Conservation (phyloP, 1,140 invertebrate species). For the Luehdorfia chinensis region DNA sequence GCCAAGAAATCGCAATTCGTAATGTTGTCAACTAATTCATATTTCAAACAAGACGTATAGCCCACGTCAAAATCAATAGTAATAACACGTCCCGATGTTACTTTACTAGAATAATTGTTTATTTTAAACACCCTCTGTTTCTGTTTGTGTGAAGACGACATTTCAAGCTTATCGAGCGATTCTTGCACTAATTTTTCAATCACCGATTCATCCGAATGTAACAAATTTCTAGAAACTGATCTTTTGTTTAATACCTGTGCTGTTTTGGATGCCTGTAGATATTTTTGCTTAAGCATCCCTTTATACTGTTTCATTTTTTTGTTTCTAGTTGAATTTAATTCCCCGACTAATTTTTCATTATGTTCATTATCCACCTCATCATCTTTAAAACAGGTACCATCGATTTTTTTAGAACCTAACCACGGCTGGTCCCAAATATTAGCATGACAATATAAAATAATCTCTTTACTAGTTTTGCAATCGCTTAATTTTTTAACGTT, state of each 20-base stretch:
- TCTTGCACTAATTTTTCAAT: slow-evolving; percentile 45
- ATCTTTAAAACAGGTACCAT: slow-evolving; percentile 30
- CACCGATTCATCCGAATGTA: slow-evolving; percentile 28
- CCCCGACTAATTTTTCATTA: slow-evolving; percentile 20
- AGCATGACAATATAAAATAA: slow-evolving; percentile 35
- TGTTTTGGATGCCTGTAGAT: too few relatives aligned
- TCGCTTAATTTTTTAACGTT: slow-evolving; percentile 15
- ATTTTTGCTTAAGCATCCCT: too few relatives aligned
- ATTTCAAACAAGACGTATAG: slow-evolving; percentile 63
- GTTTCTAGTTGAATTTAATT: too few relatives aligned
- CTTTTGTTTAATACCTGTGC: too few relatives aligned
- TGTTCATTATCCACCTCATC: slow-evolving; percentile 18
- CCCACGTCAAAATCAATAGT: slow-evolving; percentile 64
- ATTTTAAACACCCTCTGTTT: slow-evolving; percentile 52
- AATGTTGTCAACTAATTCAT: slow-evolving; percentile 48
- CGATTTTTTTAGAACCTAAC: slow-evolving; percentile 33
- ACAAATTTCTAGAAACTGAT: slow-evolving; percentile 20
- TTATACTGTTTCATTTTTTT: too few relatives aligned
- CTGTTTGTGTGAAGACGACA: slow-evolving; percentile 46
- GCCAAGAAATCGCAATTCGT: slow-evolving; percentile 55
- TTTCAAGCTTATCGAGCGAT: slow-evolving; percentile 56
- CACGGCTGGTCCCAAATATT: slow-evolving; percentile 42
- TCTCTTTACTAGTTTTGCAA: slow-evolving; percentile 15
- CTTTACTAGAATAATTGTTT: slow-evolving; percentile 49
- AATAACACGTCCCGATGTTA: slow-evolving; percentile 44